Evolutionary conservation across 1,140 invertebrate genomes (phyloP), one percentile per base, ranked within the genome.

Genomic region (Mamestra configurata): DNA sequence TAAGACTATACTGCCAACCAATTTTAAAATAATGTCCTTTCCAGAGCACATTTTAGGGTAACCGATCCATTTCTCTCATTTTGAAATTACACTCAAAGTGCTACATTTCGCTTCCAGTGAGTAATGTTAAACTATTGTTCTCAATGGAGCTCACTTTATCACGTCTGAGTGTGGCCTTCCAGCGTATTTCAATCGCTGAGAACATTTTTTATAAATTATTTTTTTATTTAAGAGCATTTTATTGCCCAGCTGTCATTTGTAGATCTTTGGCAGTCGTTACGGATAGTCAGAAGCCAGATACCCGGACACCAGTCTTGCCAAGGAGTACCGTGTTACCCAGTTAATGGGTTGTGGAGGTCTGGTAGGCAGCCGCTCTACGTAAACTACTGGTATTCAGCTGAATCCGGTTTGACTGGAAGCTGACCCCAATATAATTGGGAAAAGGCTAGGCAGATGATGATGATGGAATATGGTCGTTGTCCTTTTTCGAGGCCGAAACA

Each of bases 51-150:
- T 18, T 61, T 61, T 18, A 61, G 11, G 57, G 13, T 35, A 35
- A 61, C 8, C 31, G 59, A 37, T 40, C 59, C 31, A 37, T 37
- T 37, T 64, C 31, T 64, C 35, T 20, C 10, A 18, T 37, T 46
- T 64, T 40, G 59, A 20, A 64, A 64, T 40, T 11, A 64, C 35
- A 13, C 59, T 61, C 7, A 31, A 5, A 31, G 27, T 37, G 59
- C 6, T 37, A 64, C 31, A n/a, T 64, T 64, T 40, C n/a, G 37
- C 61, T 37, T 13, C 37, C 10, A 13, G 37, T 68, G 64, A 46
- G 64, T 68, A 68, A 68, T 68, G 64, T 18, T 68, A 2, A 0
- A 27, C 64, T 68, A 68, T 68, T 68, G 64, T 68, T 68, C 64
- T 46, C 35, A 10, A 46, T 68, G 40, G 64, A 64, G 37, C 4